A percentile compares a stretch with the other conserved stretches of the same genome.
Conservation (phyloP, 1,140 invertebrate species). For the Drosophila kikkawai region DNA sequence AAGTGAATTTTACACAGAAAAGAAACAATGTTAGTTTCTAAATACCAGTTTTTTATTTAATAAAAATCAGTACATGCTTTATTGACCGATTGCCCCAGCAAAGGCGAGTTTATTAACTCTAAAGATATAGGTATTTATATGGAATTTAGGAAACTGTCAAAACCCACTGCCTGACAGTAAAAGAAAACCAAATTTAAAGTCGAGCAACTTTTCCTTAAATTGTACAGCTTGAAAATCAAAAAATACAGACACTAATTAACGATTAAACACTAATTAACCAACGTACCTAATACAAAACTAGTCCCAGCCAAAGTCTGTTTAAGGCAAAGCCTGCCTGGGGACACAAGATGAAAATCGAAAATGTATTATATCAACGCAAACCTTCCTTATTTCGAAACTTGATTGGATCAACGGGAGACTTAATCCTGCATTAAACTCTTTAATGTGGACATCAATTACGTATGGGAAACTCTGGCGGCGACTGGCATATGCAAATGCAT, state of each 20-base stretch:
- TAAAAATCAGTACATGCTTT: background rate
- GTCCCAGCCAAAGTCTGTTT: background rate
- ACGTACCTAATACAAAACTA: background rate
- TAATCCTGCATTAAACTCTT: slow-evolving; percentile 38
- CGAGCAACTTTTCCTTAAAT: background rate
- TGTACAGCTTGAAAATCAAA: background rate
- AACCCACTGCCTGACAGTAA: background rate
- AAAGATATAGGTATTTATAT: background rate
- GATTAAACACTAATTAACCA: slow-evolving; percentile 2
- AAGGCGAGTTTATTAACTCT: background rate
- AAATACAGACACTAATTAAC: slow-evolving; percentile 10
- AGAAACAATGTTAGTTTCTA: too few relatives aligned
- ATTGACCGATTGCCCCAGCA: slow-evolving; percentile 12
- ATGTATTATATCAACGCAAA: background rate
- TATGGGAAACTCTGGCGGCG: slow-evolving; percentile 33
- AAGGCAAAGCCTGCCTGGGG: slow-evolving; percentile 7
- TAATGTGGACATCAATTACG: slow-evolving; percentile 45
- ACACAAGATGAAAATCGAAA: background rate
- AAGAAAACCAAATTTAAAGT: background rate
- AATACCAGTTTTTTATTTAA: background rate
- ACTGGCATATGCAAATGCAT: slow-evolving; percentile 62
- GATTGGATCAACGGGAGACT: background rate
- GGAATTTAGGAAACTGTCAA: slow-evolving; percentile 1
- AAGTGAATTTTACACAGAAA: too few relatives aligned
- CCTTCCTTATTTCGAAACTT: slow-evolving; percentile 4